A percentile compares a stretch with the other conserved stretches of the same genome.
These are phyloP conservation scores for Hyposoter dolosus DNA, from an alignment of 2,888 invertebrate species.

Conservation along the genomic window DNA sequence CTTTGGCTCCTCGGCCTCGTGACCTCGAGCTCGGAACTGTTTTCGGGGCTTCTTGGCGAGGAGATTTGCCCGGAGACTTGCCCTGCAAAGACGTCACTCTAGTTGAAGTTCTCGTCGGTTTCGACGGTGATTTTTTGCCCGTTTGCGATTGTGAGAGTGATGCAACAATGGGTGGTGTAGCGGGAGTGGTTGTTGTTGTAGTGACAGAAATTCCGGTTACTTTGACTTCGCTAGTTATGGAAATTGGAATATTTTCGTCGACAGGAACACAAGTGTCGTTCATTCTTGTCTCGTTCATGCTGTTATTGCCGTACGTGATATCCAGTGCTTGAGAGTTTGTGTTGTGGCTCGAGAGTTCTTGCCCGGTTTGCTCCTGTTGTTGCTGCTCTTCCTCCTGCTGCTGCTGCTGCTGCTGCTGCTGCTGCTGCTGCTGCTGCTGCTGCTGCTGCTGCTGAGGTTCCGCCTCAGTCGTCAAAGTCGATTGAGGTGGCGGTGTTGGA, in stretches of 20 bases:
- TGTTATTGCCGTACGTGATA: constrained; percentile 54
- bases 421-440: constrained; percentile 46
- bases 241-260: constrained; percentile 32
- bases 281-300: constrained; percentile 64
- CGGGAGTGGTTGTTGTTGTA: constrained; percentile 23
- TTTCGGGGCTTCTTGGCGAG: constrained; percentile 77
- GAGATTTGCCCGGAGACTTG: constrained; percentile 90
- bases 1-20: constrained; percentile 84
- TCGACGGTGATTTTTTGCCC: constrained; percentile 87
- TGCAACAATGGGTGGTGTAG: constrained; percentile 53
- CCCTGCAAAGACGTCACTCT: constrained; percentile 87
- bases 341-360: constrained; percentile 37
- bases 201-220: not conserved
- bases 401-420: constrained; percentile 72
- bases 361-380: constrained; percentile 74
- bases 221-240: constrained; percentile 20
- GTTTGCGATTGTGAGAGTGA: constrained; percentile 71
- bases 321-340: constrained; percentile 38
- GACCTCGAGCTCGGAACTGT: constrained; percentile 82
- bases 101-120: constrained; percentile 87
- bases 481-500: constrained; percentile 84
- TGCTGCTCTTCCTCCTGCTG: constrained; percentile 78
- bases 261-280: constrained; percentile 41
- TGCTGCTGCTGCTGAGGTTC: constrained; percentile 70
- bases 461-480: constrained; percentile 36